Evolutionary conservation across 2,888 invertebrate species (phyloP), one percentile per base, ranked within the genome.

Genomic region (Eilema caniola): DNA sequence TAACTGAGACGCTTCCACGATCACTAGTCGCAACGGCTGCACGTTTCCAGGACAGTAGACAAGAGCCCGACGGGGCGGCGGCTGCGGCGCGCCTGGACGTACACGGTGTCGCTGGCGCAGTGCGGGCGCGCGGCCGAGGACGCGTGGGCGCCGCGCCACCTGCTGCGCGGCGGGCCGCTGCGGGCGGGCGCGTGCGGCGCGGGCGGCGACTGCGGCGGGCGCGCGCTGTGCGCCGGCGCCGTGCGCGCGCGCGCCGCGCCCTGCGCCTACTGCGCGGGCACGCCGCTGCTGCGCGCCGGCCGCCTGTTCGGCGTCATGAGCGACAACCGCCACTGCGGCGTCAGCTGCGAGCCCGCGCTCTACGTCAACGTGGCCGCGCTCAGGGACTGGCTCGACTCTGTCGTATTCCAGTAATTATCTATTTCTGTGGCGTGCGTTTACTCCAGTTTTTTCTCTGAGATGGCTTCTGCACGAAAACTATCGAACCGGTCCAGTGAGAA

Each of bases 261-360:
- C 3, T 93, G 93, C 87, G 77, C 81, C 79, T 90, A 87, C 88
- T 92, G 93, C 86, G 88, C 87, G 28, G 94, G 93, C 74, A 72
- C 93, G 66, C 91, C 93, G 71, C 87, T 94, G 78, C 73, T 92
- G 82, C 83, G 81, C 67, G 82, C 73, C 28, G 60, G 66, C 63
- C 47, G 53, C 71, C 84, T 92, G 75, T 76, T 87, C 31, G 93
- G 84, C 62, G 24, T 92, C 59, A 89, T 92, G 92, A 79, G 83
- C 68, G 87, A 83, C 75, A 82, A 82, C 83, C 78, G 66, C 65
- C 86, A 82, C 71, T 93, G 93, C 86, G 92, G 88, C 62, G 82
- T 81, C 10, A 75, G 89, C 28, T 93, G 93, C 86, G 91, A 90
- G 78, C 92, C 93, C 64, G 86, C 86, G 63, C 80, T 85, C 25